A percentile compares a stretch with the other conserved stretches of the same genome.
Conservation (phyloP, 2,888 invertebrate genomes). For the Agapostemon virescens region DNA sequence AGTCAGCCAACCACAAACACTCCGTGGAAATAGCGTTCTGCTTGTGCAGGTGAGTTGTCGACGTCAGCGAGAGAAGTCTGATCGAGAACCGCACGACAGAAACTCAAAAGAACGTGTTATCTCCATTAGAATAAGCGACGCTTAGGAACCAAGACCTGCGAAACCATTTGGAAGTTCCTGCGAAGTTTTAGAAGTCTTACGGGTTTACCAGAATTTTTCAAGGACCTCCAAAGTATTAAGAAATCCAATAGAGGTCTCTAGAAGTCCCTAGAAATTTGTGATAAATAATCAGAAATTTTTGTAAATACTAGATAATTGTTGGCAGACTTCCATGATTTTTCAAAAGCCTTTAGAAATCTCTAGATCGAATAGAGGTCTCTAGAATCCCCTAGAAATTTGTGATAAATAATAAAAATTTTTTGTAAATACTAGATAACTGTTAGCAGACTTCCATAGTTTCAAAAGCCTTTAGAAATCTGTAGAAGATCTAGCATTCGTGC, state of each 20-base stretch:
- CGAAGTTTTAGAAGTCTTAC: not conserved
- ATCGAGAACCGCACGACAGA: not conserved
- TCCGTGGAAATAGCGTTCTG: conserved; percentile 95
- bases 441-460: not conserved
- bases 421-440: no score
- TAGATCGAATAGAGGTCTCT: not conserved
- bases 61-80: not conserved
- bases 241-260: no score
- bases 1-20: conserved; percentile 89
- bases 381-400: no score
- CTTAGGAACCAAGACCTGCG: no score
- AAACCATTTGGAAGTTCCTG: no score
- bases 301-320: no score
- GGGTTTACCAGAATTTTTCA: no score
- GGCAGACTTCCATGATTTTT: not conserved
- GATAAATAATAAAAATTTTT: no score
- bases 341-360: not conserved
- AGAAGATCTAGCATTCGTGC: no score
- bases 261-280: no score
- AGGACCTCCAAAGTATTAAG: no score
- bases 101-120: not conserved
- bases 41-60: conserved; percentile 89
- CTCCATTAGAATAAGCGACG: no score
- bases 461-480: not conserved
- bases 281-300: not conserved